A percentile compares a stretch with the other conserved stretches of the same genome.
These are phyloP conservation scores for Eunapius fragilis DNA, from an alignment of 37 sponge, comb jelly and placozoan species.

Conservation along the genomic window DNA sequence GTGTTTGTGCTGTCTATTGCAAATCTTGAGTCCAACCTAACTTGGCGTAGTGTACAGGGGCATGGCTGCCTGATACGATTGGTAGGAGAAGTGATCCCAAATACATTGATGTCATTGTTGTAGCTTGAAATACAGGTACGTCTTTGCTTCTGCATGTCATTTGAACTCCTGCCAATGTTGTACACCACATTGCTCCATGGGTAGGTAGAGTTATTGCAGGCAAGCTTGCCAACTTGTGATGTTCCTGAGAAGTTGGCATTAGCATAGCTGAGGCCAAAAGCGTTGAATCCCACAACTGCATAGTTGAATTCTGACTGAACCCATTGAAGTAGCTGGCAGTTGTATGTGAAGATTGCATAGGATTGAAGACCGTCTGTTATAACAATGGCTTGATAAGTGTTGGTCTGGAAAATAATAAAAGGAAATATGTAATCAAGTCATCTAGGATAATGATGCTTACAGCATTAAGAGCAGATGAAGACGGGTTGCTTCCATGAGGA, in stretches of 20 bases:
- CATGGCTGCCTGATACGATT: conserved; percentile 11
- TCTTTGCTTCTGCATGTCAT: not conserved
- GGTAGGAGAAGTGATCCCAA: not conserved
- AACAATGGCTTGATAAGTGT: conserved; percentile 76
- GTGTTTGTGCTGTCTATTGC: not conserved
- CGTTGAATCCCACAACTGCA: conserved; percentile 44
- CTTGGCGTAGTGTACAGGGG: conserved; percentile 15
- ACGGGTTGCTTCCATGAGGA: conserved; percentile 23
- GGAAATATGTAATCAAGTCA: not conserved
- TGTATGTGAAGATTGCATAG: conserved; percentile 72
- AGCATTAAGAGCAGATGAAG: not conserved
- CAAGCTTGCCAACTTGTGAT: not conserved
- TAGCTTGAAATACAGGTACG: not conserved
- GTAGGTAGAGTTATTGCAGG: conserved; percentile 15
- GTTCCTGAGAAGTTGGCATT: conserved; percentile 21
- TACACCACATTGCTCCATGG: conserved; percentile 43
- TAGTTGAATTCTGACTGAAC: not conserved
- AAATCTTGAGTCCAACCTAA: not conserved
- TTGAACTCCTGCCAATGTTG: not conserved
- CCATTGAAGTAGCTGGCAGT: conserved; percentile 72
- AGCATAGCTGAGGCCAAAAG: conserved; percentile 6
- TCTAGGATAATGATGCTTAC: not conserved
- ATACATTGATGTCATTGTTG: conserved; percentile 1
- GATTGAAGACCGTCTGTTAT: conserved; percentile 59
- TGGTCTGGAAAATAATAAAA: conserved; percentile 16